Evolutionary conservation across 2,888 invertebrate species (phyloP), one percentile per base, ranked within the genome.

Genomic region (Amphipoea lucens): DNA sequence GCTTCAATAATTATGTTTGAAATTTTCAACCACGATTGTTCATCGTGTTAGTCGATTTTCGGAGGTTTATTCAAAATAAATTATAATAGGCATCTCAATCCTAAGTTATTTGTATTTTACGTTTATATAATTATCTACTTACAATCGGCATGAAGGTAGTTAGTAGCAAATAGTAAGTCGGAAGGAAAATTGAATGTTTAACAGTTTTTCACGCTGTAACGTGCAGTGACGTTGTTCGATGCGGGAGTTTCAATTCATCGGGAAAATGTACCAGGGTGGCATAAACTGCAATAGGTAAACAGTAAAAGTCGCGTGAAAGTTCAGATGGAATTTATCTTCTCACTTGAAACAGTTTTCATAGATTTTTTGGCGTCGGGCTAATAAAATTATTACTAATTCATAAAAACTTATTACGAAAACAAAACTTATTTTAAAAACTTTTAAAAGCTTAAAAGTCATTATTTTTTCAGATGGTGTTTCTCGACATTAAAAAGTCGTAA

Each of bases 261-360:
- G 62, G 11, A 57, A 77, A 77, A 63, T 20, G 2, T 69, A 83
- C 72, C 51, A 70, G 57, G 51, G 4, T 42, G 2, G 20, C 17
- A 80, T 45, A 63, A 42, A 40, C 40, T 17, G 29, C 3, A n/a
- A 11, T 0, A 40, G 20, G 40, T n/a, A n/a, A 5, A n/a, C 12
- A 40, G n/a, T 20, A n/a, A 20, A 48, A 66, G 23, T 42, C 2
- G 6, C 20, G 6, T 40, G n/a, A 57, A 71, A 57, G 17, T 42
- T n/a, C n/a, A 71, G 12, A 1, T 29, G 23, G 11, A 72, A 60
- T 29, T 29, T 62, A 12, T 42, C 5, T 23, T 54, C 40, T 54
- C 51, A 23, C 9, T 29, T 54, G 12, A 29, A 29, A 54, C 54
- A 54, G 3, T 40, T 71, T 40, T 54, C 54, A 70, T 40, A 5